phyloP scores from a whole-genome alignment of 2,797 vertebrate genomes.

The Crax fasciolata region DNA sequence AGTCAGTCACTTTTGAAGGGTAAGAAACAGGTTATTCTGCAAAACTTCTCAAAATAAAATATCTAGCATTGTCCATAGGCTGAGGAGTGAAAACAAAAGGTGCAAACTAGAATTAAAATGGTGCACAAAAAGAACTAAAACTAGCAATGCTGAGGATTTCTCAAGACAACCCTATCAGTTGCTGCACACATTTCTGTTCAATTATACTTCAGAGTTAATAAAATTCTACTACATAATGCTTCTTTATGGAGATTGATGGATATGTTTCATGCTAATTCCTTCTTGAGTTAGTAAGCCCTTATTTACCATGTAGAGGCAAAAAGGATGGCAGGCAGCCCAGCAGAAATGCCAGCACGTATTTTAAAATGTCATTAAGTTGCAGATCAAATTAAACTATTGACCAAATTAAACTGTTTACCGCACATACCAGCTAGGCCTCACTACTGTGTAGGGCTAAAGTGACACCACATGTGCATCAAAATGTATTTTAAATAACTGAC shows the following conservation, averaged over 20 bases:
- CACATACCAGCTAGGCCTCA: not conserved
- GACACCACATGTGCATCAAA: not conserved
- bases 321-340: slow-evolving; percentile 77
- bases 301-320: slow-evolving; percentile 72
- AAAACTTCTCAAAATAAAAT: slow-evolving; percentile 51
- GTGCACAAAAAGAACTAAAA: slow-evolving; percentile 36
- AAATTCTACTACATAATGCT: slow-evolving; percentile 42
- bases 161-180: slow-evolving; percentile 41
- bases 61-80: not conserved
- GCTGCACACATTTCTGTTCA: slow-evolving; percentile 47
- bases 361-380: slow-evolving; percentile 75
- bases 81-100: slow-evolving; percentile 2
- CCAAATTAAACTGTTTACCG: slow-evolving; percentile 78
- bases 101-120: slow-evolving; percentile 5
- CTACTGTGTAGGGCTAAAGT: not conserved
- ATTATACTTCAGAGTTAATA: slow-evolving; percentile 52
- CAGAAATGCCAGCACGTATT: slow-evolving; percentile 75
- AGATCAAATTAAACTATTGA: slow-evolving; percentile 78
- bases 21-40: slow-evolving; percentile 19
- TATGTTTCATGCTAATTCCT: slow-evolving; percentile 76
- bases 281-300: slow-evolving; percentile 71
- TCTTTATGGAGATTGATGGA: slow-evolving; percentile 75
- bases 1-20: not conserved
- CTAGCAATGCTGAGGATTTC: not conserved
- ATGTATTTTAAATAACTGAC: slow-evolving; percentile 13